Percentiles rank a stretch among this genome's conserved stretches.
phyloP scores from a whole-genome alignment of 2,113 vertebrate genomes.

The Sebastes schlegelii region DNA sequence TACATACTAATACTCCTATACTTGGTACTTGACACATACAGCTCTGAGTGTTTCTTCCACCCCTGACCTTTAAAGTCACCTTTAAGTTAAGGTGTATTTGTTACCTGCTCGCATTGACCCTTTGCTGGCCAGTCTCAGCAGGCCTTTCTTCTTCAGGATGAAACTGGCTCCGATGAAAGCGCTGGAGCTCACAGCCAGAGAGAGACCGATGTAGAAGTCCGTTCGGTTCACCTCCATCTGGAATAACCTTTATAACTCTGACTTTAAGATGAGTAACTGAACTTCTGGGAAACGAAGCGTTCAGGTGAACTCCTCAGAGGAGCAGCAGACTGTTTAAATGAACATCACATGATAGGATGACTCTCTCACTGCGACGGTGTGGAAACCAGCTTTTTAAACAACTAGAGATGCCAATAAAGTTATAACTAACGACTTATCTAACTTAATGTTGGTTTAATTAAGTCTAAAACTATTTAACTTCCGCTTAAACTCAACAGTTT shows the following conservation, averaged over 20 bases:
- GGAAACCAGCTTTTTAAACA: not conserved
- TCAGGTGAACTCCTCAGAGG: not conserved
- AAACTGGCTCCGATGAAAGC: constrained; percentile 87
- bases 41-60: too few relatives aligned
- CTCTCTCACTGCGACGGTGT: not conserved
- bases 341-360: constrained; percentile 69
- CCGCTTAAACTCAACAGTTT: not conserved
- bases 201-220: constrained; percentile 86
- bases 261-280: not conserved
- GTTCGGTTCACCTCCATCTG: constrained; percentile 77
- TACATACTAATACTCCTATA: too few relatives aligned
- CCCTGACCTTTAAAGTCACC: too few relatives aligned
- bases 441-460: not conserved
- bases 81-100: too few relatives aligned
- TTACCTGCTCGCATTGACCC: constrained; percentile 87
- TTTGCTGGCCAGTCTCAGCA: constrained; percentile 83
- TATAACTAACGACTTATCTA: rapidly evolving
- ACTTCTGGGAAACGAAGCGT: not conserved
- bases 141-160: constrained; percentile 90
- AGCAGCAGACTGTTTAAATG: constrained; percentile 24
- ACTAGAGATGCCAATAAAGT: rapidly evolving
- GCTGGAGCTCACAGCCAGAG: constrained; percentile 85
- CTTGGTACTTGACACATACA: too few relatives aligned
- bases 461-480: not conserved
- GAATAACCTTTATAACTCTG: not conserved